Conservation (phyloP, 2,888 invertebrate species). For the Punctoribates punctum region DNA sequence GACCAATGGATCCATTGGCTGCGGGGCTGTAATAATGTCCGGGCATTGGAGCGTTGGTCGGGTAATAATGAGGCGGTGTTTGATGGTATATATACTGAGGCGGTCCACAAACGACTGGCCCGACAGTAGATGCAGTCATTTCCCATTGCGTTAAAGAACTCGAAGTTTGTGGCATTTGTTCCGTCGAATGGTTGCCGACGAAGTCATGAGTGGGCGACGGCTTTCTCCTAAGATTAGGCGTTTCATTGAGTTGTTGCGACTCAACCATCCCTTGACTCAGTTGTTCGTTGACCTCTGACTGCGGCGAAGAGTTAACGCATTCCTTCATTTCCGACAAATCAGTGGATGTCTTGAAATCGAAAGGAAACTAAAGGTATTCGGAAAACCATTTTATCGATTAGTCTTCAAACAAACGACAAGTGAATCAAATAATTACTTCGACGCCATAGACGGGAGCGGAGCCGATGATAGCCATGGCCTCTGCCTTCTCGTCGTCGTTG, state of each 20-base stretch:
- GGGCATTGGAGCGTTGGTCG: background rate
- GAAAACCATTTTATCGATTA: conserved; percentile 37
- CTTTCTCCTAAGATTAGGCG: background rate
- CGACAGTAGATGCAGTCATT: background rate
- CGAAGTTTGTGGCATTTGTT: background rate
- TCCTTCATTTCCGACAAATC: background rate
- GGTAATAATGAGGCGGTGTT: background rate
- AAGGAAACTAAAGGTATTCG: conserved; percentile 31
- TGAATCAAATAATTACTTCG: conserved; percentile 32
- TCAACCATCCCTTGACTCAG: background rate
- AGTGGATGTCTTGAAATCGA: background rate
- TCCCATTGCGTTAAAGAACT: background rate
- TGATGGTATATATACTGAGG: conserved; percentile 23
- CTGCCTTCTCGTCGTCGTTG: conserved; percentile 65
- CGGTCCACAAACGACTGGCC: conserved; percentile 13
- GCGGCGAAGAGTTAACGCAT: background rate
- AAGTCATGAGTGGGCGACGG: conserved; percentile 1
- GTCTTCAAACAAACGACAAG: background rate
- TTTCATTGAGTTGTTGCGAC: background rate
- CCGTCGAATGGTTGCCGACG: background rate
- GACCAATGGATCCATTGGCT: background rate
- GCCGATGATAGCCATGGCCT: conserved; percentile 61
- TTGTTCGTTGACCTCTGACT: background rate
- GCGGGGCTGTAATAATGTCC: background rate
- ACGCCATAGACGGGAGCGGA: conserved; percentile 19